Percentiles rank a stretch among this genome's conserved stretches.
Conservation (phyloP, 1,140 invertebrate genomes). For the Lepidotrigona ventralis region DNA sequence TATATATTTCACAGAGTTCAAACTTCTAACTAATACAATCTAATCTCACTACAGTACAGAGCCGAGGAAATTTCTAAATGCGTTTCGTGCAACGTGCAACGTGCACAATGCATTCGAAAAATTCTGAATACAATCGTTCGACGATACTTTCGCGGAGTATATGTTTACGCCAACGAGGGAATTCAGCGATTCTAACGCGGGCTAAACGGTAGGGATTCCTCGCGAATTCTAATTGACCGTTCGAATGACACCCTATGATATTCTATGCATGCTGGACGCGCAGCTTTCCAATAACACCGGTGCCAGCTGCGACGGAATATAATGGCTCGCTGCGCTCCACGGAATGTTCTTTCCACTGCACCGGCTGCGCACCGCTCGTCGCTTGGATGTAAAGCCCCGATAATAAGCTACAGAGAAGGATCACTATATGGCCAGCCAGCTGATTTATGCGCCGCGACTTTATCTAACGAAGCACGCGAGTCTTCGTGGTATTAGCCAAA, state of each 20-base stretch:
- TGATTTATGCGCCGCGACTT: constrained; percentile 3
- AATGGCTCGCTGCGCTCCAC: constrained; percentile 7
- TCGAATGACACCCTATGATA: constrained; percentile 42
- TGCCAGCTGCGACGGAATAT: constrained; percentile 18
- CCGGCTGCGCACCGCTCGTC: background rate
- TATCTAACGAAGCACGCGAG: constrained; percentile 17
- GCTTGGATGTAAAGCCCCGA: background rate
- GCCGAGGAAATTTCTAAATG: background rate
- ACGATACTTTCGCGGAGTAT: background rate
- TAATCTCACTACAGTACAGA: background rate
- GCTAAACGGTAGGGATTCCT: constrained; percentile 31
- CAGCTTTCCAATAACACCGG: constrained; percentile 47
- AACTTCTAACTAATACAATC: background rate
- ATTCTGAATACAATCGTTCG: background rate
- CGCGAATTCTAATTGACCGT: constrained; percentile 50
- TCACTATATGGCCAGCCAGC: background rate
- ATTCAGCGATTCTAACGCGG: background rate
- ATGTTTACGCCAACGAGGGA: background rate
- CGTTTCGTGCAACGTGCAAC: background rate
- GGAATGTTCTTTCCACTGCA: constrained; percentile 18
- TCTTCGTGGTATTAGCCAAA: background rate
- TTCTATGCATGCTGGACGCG: constrained; percentile 43
- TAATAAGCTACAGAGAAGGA: constrained; percentile 20
- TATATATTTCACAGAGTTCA: background rate
- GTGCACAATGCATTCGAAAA: background rate